phyloP scores from a whole-genome alignment of 2,113 vertebrate species.

The Indicator maculatus region DNA sequence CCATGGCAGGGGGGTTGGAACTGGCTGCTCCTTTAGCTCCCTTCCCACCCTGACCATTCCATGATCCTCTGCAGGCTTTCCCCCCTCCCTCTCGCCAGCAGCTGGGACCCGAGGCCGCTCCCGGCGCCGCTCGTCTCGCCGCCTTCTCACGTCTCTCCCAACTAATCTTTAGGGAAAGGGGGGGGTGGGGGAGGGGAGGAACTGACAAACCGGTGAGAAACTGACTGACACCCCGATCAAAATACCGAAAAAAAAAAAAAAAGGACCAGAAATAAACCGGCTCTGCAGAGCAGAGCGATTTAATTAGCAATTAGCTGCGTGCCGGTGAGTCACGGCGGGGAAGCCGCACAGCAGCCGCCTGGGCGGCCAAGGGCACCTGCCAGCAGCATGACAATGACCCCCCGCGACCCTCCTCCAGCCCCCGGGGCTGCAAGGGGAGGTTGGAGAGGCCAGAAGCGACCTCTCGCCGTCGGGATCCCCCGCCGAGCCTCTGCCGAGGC shows the following conservation, averaged over 20 bases:
- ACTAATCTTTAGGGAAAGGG: slow-evolving; percentile 5
- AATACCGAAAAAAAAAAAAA: background rate
- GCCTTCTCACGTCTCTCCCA: background rate
- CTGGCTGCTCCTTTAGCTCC: no score
- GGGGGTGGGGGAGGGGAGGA: background rate
- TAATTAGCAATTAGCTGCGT: slow-evolving; percentile 39
- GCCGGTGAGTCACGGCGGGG: slow-evolving; percentile 16
- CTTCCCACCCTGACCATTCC: no score
- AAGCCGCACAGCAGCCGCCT: background rate
- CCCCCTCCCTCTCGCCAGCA: fast-evolving
- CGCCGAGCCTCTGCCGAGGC: background rate
- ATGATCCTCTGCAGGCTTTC: background rate
- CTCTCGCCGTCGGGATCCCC: background rate
- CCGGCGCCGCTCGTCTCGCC: fast-evolving
- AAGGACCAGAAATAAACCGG: slow-evolving; percentile 28
- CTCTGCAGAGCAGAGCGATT: slow-evolving; percentile 25
- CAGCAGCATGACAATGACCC: background rate
- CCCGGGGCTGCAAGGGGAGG: fast-evolving
- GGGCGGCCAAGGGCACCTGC: background rate
- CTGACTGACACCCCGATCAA: slow-evolving; percentile 24
- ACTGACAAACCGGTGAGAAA: slow-evolving; percentile 5
- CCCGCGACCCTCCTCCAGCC: background rate
- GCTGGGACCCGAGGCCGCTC: background rate
- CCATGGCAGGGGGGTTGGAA: no score
- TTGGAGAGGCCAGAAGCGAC: background rate